These are phyloP conservation scores for Nannoperca obscura DNA, from an alignment of 2,797 vertebrate genomes.

Conservation along the genomic window DNA sequence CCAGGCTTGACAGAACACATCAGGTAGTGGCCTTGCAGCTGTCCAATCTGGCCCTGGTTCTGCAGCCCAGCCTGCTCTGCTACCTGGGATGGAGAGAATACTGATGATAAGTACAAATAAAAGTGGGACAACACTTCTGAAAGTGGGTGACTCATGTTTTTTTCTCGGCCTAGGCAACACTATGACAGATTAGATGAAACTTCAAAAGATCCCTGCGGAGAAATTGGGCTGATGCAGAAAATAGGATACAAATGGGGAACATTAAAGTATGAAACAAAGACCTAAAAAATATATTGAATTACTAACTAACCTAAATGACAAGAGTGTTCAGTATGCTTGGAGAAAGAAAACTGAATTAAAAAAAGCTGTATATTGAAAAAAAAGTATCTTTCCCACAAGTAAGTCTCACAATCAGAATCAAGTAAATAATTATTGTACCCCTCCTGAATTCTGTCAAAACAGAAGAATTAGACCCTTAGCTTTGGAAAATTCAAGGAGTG, in stretches of 20 bases:
- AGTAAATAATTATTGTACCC: neutral
- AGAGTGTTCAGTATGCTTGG: neutral
- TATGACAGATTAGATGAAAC: neutral
- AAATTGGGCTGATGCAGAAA: conserved; percentile 7
- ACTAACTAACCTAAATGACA: neutral
- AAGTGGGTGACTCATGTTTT: neutral
- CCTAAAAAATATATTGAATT: neutral
- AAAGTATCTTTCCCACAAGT: neutral
- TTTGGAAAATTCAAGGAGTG: neutral
- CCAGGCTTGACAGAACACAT: conserved; percentile 78
- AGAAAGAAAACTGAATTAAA: neutral
- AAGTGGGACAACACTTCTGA: neutral
- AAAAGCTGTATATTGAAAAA: neutral
- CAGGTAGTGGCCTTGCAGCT: conserved; percentile 93
- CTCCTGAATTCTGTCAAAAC: neutral
- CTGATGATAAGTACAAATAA: conserved; percentile 11
- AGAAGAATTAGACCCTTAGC: neutral
- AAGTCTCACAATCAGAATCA: neutral
- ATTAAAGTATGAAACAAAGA: neutral
- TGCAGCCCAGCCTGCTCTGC: conserved; percentile 88
- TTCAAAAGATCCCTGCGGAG: neutral
- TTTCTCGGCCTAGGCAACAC: neutral
- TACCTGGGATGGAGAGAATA: conserved; percentile 76
- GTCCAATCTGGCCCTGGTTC: conserved; percentile 93
- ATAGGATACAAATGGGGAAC: neutral